phyloP scores from a whole-genome alignment of 2,113 vertebrate genomes.

The Pelobates fuscus region DNA sequence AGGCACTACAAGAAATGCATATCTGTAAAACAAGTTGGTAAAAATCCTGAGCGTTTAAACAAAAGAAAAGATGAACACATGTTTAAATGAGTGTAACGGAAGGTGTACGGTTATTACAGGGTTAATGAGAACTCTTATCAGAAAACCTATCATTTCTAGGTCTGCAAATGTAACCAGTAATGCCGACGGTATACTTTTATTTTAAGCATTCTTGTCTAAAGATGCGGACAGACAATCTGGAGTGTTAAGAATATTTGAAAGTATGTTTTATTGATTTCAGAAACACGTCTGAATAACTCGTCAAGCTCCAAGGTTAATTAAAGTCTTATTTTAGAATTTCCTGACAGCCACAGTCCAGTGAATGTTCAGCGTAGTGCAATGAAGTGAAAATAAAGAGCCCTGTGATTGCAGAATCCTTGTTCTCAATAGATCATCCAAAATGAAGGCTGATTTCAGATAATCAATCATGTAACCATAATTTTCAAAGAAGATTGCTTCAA shows the following conservation, averaged over 20 bases:
- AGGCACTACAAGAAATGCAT: too few relatives aligned
- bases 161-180: too few relatives aligned
- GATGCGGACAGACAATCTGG: background rate
- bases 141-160: too few relatives aligned
- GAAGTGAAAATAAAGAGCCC: constrained; percentile 45
- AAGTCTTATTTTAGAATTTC: constrained; percentile 49
- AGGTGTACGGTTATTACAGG: too few relatives aligned
- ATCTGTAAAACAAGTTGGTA: too few relatives aligned
- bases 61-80: too few relatives aligned
- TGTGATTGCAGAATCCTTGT: background rate
- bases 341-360: constrained; percentile 23
- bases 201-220: too few relatives aligned
- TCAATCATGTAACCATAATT: constrained; percentile 47
- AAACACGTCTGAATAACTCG: background rate
- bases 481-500: constrained; percentile 52
- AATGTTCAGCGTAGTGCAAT: constrained; percentile 48
- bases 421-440: constrained; percentile 42
- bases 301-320: constrained; percentile 52
- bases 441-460: constrained; percentile 27
- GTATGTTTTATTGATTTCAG: background rate
- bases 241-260: background rate
- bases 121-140: too few relatives aligned
- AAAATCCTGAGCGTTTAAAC: too few relatives aligned
- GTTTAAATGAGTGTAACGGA: too few relatives aligned
- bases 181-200: too few relatives aligned